Base-by-base conservation (phyloP, 92 coral and sea anemone genomes). In the Hydrozoanthus gracilis region DNA sequence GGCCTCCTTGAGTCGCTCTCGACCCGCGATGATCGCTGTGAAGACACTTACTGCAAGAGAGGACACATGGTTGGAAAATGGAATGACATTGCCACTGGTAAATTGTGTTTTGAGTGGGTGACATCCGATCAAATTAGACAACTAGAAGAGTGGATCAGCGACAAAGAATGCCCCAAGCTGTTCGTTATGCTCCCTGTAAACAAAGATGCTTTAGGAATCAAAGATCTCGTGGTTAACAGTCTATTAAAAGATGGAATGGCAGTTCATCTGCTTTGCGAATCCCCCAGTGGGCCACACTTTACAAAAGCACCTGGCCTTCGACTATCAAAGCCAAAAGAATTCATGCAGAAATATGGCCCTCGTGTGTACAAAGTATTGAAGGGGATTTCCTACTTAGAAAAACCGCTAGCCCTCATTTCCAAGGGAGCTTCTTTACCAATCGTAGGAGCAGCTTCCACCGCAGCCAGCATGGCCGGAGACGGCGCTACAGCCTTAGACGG, bases 101-200 rank as follows among this genome's bases (percentile, higher is more conserved):
- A 27, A 62, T 2, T 62, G 69, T 27, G 69, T 62, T 62, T 62
- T 8, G 18, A 62, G 7, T 15, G 69, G 0, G 4, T 27, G 69
- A 3, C 18, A 15, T 5, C 8, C 3, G 69, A 62, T 17, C 12
- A 62, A 62, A n/a, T 62, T 15, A 4, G 18, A 15, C 69, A 7
- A 15, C 69, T 62, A 14, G 69, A 62, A 11, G 18, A 62, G 18
- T 15, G 35, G 69, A 17, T 62, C 18, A 27, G 18, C 7, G 69
- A 15, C 69, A 62, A 62, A 62, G 69, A 62, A 62, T 62, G 69
- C 18, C 69, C 69, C 7, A 62, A 62, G 69, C 69, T 62, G 4
- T 62, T 62, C 18, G 69, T 11, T 15, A 62, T 62, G 3, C 8
- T 62, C 2, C 69, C 69, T 15, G 69, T 27, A 27, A 27, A 27